These are phyloP conservation scores for Megathymus violae DNA, from an alignment of 1,140 invertebrate species.

Conservation along the genomic window DNA sequence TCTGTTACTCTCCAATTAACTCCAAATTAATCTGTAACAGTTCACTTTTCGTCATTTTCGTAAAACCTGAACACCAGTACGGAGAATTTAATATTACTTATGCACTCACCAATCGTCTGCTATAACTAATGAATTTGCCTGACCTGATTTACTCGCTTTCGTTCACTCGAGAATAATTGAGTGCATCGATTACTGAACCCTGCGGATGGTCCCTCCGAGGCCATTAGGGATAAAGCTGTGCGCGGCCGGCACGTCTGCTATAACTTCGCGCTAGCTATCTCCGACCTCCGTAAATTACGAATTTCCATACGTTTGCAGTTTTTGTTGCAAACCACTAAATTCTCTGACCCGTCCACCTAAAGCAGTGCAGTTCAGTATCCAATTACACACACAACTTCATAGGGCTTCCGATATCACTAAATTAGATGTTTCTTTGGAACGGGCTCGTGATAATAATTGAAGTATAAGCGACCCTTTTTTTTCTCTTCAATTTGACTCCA, in stretches of 20 bases:
- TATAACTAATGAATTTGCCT: conserved; percentile 32
- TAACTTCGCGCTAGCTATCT: conserved; percentile 23
- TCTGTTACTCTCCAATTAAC: no score
- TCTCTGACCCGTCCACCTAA: conserved; percentile 3
- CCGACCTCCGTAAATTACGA: conserved; percentile 27
- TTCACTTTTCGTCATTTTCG: no score
- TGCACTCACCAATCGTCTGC: conserved; percentile 20
- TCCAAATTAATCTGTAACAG: no score
- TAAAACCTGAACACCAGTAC: no score
- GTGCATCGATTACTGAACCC: conserved; percentile 30
- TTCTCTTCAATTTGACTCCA: no score
- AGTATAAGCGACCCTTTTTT: no score
- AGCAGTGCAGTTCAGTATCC: conserved; percentile 12
- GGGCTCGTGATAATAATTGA: no score
- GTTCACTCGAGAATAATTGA: conserved; percentile 32
- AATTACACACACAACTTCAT: background rate
- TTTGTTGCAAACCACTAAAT: conserved; percentile 9
- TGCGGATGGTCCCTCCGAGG: conserved; percentile 23
- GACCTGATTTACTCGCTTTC: conserved; percentile 31
- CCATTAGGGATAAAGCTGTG: background rate
- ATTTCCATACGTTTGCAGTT: conserved; percentile 20
- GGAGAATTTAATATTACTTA: conserved; percentile 19
- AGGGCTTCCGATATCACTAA: no score
- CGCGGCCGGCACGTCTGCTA: conserved; percentile 8
- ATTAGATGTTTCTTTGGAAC: no score